Conservation (phyloP, 1,140 invertebrate genomes). For the Tachypleus tridentatus region DNA sequence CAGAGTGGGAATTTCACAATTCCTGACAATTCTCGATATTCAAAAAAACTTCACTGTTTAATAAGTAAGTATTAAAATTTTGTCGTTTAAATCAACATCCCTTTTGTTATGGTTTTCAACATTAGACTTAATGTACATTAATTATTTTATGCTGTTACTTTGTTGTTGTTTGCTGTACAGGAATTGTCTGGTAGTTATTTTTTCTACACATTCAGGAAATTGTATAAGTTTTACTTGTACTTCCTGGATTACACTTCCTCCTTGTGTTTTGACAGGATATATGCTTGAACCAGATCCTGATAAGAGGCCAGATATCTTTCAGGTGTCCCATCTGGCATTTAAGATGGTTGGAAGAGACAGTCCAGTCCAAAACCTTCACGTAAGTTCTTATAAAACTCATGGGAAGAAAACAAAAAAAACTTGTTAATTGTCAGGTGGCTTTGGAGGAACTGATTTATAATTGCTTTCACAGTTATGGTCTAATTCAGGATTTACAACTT, state of each 20-base stretch:
- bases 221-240: too few relatives aligned
- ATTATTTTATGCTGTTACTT: too few relatives aligned
- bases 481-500: too few relatives aligned
- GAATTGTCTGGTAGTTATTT: too few relatives aligned
- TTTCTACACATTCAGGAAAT: too few relatives aligned
- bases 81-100: slow-evolving; percentile 13
- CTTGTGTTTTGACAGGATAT: slow-evolving; percentile 46
- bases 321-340: slow-evolving; percentile 70
- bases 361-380: slow-evolving; percentile 70
- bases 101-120: neutral
- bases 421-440: too few relatives aligned
- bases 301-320: slow-evolving; percentile 74
- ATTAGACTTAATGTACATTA: neutral
- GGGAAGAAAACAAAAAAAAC: too few relatives aligned
- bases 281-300: slow-evolving; percentile 75
- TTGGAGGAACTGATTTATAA: too few relatives aligned
- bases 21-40: slow-evolving; percentile 68
- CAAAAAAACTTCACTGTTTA: slow-evolving; percentile 37
- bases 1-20: slow-evolving; percentile 80
- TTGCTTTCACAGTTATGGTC: too few relatives aligned
- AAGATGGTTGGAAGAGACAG: slow-evolving; percentile 56
- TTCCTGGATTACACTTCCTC: neutral
- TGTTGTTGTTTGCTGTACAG: too few relatives aligned
- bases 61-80: slow-evolving; percentile 37
- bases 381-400: slow-evolving; percentile 35